These are phyloP conservation scores for Lepus timidus DNA, from an alignment of 2,113 vertebrate genomes.

Conservation along the genomic window DNA sequence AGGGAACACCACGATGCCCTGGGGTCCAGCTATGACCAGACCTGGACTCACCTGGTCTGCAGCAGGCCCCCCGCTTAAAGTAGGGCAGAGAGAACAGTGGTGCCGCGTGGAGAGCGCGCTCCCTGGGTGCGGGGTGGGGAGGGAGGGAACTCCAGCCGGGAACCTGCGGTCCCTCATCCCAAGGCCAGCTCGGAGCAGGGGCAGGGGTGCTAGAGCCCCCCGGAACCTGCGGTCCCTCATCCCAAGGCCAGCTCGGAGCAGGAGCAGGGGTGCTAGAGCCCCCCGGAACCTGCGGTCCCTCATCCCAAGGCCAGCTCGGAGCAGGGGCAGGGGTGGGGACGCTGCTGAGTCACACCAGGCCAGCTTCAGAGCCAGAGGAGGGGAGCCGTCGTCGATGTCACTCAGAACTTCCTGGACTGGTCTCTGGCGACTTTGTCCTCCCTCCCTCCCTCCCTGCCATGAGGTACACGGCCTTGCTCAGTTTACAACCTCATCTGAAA, in stretches of 20 bases:
- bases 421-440: neutral
- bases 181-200: neutral
- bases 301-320: too few relatives aligned
- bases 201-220: neutral
- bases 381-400: neutral
- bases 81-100: neutral
- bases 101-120: neutral
- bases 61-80: neutral
- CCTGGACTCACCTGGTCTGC: neutral
- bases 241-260: too few relatives aligned
- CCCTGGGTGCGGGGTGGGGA: neutral
- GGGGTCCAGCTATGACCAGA: neutral
- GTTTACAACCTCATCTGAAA: constrained; percentile 46
- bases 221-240: too few relatives aligned
- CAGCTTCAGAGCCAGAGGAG: neutral
- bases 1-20: neutral
- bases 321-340: too few relatives aligned
- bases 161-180: neutral
- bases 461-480: neutral
- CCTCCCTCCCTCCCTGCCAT: constrained; percentile 38
- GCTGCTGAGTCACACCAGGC: neutral
- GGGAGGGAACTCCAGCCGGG: neutral
- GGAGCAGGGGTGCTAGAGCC: too few relatives aligned
- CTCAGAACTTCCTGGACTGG: constrained; percentile 39
- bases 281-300: too few relatives aligned